Evolutionary conservation across 2,113 vertebrate genomes (phyloP).

Genomic region (Megaleporinus macrocephalus): DNA sequence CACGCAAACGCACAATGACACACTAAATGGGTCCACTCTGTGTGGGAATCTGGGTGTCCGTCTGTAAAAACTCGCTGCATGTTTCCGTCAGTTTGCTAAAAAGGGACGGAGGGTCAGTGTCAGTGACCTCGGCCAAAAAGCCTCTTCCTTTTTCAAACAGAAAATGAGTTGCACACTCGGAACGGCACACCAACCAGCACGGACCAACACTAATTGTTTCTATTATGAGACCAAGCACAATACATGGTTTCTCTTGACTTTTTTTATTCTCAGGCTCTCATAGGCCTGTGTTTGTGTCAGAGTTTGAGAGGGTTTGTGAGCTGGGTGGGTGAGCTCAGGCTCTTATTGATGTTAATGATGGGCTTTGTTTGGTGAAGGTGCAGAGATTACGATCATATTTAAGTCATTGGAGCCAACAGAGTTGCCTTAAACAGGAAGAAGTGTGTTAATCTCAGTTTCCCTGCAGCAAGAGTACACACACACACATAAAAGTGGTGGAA

Average conservation of each 20-base stretch:
- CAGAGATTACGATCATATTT: slow-evolving; percentile 49
- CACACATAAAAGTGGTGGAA: slow-evolving; percentile 13
- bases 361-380: slow-evolving; percentile 45
- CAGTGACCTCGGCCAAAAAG: slow-evolving; percentile 41
- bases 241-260: slow-evolving; percentile 23
- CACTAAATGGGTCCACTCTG: background rate
- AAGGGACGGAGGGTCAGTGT: slow-evolving; percentile 51
- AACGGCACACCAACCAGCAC: background rate
- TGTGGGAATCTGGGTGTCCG: slow-evolving; percentile 31
- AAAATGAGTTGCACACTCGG: slow-evolving; percentile 18
- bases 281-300: slow-evolving; percentile 13
- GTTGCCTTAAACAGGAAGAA: slow-evolving; percentile 48
- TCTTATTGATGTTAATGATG: slow-evolving; percentile 42
- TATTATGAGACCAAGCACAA: slow-evolving; percentile 36
- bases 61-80: slow-evolving; percentile 39
- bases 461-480: slow-evolving; percentile 18
- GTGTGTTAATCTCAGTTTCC: slow-evolving; percentile 50
- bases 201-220: slow-evolving; percentile 38
- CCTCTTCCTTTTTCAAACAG: slow-evolving; percentile 51
- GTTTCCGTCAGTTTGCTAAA: slow-evolving; percentile 48
- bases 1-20: too few relatives aligned
- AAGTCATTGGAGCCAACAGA: slow-evolving; percentile 43
- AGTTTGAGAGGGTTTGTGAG: slow-evolving; percentile 6
- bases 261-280: slow-evolving; percentile 33
- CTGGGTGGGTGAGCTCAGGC: background rate